Evolutionary conservation across 2,797 vertebrate genomes (phyloP).

Genomic region (Mus caroli): DNA sequence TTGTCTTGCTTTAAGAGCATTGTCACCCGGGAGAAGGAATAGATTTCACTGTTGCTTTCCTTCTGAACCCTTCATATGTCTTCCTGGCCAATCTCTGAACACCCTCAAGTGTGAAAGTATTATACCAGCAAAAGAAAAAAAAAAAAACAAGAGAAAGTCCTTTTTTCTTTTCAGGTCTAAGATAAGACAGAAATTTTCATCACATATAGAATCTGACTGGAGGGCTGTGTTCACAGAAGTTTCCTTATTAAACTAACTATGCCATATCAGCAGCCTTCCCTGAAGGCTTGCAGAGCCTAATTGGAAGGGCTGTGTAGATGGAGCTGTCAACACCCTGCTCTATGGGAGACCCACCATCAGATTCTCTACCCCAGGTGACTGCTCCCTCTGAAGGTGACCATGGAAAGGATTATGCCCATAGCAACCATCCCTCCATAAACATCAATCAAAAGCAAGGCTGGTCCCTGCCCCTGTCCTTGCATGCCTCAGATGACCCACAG

Average conservation of each 20-base stretch:
- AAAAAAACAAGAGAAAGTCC: slow-evolving; percentile 39
- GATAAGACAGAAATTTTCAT: slow-evolving; percentile 63
- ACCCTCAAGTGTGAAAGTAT: slow-evolving; percentile 51
- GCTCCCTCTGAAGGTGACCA: not conserved
- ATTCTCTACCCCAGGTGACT: not conserved
- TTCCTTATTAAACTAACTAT: slow-evolving; percentile 69
- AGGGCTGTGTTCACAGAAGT: slow-evolving; percentile 63
- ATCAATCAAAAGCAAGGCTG: not conserved
- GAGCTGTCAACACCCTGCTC: not conserved
- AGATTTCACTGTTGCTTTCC: slow-evolving; percentile 57
- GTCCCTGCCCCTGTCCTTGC: not conserved
- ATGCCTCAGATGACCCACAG: not conserved
- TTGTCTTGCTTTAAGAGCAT: slow-evolving; percentile 53
- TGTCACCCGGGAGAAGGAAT: slow-evolving; percentile 67
- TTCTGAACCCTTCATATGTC: slow-evolving; percentile 60
- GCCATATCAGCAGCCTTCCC: not conserved
- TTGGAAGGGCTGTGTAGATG: not conserved
- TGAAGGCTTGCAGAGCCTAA: slow-evolving; percentile 55
- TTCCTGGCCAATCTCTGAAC: slow-evolving; percentile 69
- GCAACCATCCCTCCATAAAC: not conserved
- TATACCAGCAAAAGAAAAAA: slow-evolving; percentile 50
- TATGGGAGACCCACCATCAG: not conserved
- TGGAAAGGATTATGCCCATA: not conserved
- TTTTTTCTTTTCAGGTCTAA: not conserved
- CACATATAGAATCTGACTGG: slow-evolving; percentile 51